phyloP scores from a whole-genome alignment of 2,113 vertebrate species.

The Talpa occidentalis region DNA sequence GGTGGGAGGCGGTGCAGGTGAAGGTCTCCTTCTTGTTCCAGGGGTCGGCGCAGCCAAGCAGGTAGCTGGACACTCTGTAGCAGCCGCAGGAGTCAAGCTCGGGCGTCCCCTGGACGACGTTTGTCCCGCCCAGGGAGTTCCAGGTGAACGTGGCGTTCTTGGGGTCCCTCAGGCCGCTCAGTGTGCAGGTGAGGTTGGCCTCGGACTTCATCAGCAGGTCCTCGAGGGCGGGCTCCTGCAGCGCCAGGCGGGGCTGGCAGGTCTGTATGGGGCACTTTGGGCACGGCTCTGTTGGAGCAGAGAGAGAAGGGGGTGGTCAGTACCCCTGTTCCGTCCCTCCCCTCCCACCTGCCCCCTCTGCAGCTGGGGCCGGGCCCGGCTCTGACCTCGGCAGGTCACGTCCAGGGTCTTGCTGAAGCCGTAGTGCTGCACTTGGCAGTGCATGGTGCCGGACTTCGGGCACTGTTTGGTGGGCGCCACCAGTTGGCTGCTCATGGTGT shows the following conservation, averaged over 20 bases:
- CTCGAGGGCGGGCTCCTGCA: not conserved
- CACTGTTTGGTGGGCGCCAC: rapidly evolving
- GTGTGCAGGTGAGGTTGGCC: slow-evolving; percentile 64
- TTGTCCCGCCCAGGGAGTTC: rapidly evolving
- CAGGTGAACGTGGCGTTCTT: not conserved
- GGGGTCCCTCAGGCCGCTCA: not conserved
- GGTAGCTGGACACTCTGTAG: slow-evolving; percentile 45
- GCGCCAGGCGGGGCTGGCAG: rapidly evolving
- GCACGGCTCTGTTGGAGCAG: rapidly evolving
- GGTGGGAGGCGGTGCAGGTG: not conserved
- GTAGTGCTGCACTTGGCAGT: not conserved
- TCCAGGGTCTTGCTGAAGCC: rapidly evolving
- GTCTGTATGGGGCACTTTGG: too few species aligned
- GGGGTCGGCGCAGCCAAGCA: not conserved
- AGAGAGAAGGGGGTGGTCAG: not conserved
- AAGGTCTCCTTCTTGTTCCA: not conserved
- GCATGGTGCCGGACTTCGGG: rapidly evolving
- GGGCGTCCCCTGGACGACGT: rapidly evolving
- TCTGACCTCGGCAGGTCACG: slow-evolving; percentile 8
- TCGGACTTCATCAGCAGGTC: slow-evolving; percentile 70
- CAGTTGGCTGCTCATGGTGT: slow-evolving; percentile 64
- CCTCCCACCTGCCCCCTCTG: too few species aligned
- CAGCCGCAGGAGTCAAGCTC: rapidly evolving
- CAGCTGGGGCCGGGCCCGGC: too few species aligned
- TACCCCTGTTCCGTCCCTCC: rapidly evolving